Percentiles rank a stretch among this genome's conserved stretches.
Evolutionary conservation across 2,113 vertebrate genomes (phyloP).

Genomic region (Aspidoscelis tigris): DNA sequence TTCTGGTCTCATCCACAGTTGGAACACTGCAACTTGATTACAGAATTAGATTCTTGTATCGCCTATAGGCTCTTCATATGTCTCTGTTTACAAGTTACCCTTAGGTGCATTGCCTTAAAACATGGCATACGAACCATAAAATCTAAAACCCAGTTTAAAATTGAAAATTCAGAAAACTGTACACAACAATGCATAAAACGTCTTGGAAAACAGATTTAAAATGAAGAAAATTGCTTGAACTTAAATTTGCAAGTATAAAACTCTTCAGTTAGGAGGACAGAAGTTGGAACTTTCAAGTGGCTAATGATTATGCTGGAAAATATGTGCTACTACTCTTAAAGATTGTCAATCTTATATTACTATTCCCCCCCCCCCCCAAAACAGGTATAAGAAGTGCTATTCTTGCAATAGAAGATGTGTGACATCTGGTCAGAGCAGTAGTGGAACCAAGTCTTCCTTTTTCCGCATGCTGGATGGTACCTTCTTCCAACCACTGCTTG

Average conservation of each 20-base stretch:
- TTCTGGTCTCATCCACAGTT: neutral
- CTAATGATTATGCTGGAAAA: neutral
- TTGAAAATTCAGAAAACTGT: no score
- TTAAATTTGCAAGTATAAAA: no score
- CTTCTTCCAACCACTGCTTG: constrained; percentile 82
- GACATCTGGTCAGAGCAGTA: constrained; percentile 75
- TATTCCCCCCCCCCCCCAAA: constrained; percentile 21
- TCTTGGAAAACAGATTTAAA: no score
- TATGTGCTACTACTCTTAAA: constrained; percentile 33
- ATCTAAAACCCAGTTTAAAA: no score
- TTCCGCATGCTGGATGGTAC: constrained; percentile 1
- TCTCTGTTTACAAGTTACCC: neutral
- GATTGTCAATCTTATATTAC: constrained; percentile 56
- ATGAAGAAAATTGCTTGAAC: no score
- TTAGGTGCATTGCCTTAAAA: no score
- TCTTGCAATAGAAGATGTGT: constrained; percentile 80
- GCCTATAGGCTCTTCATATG: neutral
- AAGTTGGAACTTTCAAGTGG: no score
- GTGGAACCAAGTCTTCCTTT: constrained; percentile 84
- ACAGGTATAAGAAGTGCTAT: constrained; percentile 89
- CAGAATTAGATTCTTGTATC: neutral
- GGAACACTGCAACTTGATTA: neutral
- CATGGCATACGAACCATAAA: no score
- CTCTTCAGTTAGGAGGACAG: no score
- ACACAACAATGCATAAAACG: no score